Conservation (phyloP, 1,140 invertebrate genomes). For the Eupristina koningsbergeri region DNA sequence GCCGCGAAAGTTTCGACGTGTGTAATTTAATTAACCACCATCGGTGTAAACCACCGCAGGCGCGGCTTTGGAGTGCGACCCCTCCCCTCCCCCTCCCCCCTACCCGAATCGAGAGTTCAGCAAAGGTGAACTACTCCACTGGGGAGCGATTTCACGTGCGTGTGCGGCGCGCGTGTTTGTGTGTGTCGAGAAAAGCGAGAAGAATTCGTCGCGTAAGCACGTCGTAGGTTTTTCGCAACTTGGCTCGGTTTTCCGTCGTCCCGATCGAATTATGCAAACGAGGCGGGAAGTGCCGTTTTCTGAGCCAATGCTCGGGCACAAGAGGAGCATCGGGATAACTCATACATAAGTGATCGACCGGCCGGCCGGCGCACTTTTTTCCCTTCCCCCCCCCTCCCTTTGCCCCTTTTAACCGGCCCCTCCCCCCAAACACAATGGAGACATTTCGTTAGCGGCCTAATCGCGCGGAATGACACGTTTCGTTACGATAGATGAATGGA, state of each 20-base stretch:
- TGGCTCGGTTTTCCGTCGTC: too few relatives aligned
- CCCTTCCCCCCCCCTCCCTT: too few relatives aligned
- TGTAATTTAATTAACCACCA: conserved; percentile 46
- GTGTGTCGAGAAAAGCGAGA: not conserved
- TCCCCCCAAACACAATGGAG: too few relatives aligned
- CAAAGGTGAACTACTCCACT: conserved; percentile 20
- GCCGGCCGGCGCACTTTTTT: too few relatives aligned
- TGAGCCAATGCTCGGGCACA: too few relatives aligned
- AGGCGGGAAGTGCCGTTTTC: not conserved
- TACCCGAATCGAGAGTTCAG: too few relatives aligned
- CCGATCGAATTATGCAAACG: conserved; percentile 5
- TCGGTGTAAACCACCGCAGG: not conserved
- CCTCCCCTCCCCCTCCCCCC: too few relatives aligned
- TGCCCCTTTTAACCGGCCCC: too few relatives aligned
- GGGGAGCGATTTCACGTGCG: not conserved
- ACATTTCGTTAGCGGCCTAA: too few relatives aligned
- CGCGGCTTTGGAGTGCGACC: too few relatives aligned
- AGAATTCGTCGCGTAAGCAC: not conserved
- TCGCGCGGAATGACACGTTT: not conserved
- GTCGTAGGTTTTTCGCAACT: not conserved
- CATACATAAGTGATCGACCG: too few relatives aligned
- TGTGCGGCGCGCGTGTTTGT: not conserved
- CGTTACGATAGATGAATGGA: not conserved
- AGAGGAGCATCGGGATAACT: too few relatives aligned
- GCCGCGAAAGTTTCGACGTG: conserved; percentile 48